Percentiles rank a stretch among this genome's conserved stretches.
phyloP scores from a whole-genome alignment of 2,888 invertebrate species.

The Caenorhabditis zanzibari region DNA sequence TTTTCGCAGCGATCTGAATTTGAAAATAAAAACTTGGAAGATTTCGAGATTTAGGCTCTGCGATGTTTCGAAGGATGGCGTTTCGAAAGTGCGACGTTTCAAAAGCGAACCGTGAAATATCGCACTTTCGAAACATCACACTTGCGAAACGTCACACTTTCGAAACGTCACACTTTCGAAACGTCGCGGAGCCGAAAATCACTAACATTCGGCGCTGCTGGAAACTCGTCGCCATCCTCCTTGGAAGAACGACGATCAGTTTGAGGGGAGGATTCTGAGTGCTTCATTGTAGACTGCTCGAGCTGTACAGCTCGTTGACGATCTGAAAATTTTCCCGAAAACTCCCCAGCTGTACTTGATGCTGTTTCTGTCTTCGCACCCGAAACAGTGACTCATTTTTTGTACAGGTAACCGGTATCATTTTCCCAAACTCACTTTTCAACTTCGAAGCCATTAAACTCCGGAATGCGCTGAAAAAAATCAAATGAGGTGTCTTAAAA shows the following conservation, averaged over 20 bases:
- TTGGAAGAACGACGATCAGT: conserved; percentile 30
- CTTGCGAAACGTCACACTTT: too few species aligned
- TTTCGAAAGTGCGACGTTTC: too few species aligned
- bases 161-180: background rate
- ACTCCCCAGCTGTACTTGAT: background rate
- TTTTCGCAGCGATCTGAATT: conserved; percentile 62
- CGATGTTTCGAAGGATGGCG: too few species aligned
- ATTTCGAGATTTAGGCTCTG: too few species aligned
- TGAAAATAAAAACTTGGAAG: background rate
- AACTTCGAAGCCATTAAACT: conserved; percentile 58
- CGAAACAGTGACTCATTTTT: background rate
- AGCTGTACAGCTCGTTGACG: conserved; percentile 29
- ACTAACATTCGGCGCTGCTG: conserved; percentile 37
- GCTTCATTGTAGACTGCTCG: background rate
- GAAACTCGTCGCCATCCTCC: conserved; percentile 35
- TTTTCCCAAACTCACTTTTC: conserved; percentile 43
- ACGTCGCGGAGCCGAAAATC: background rate
- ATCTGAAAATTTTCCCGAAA: conserved; percentile 6
- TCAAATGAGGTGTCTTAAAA: background rate
- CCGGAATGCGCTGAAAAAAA: conserved; percentile 3
- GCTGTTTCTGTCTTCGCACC: background rate
- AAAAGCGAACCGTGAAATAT: too few species aligned
- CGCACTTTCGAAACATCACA: too few species aligned
- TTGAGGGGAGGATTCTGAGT: conserved; percentile 3
- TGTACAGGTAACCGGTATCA: background rate